Evolutionary conservation across 2,113 vertebrate genomes (phyloP).

Genomic region (Erpornis zantholeuca): DNA sequence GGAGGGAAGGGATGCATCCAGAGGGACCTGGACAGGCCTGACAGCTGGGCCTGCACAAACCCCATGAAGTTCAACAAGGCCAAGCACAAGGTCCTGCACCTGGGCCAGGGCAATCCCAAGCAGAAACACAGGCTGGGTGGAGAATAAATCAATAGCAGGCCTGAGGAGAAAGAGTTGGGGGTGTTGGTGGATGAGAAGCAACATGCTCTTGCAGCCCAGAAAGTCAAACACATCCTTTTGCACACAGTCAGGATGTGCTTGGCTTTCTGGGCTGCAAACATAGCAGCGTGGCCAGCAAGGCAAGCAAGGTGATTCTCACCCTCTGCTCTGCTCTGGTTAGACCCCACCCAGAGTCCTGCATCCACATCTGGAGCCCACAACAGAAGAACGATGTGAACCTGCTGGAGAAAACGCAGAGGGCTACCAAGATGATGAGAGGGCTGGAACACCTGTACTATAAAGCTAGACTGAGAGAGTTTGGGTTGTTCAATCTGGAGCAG

Average conservation of each 20-base stretch:
- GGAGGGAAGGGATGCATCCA: neutral
- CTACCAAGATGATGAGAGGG: neutral
- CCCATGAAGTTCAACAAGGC: neutral
- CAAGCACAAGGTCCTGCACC: neutral
- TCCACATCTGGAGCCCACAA: neutral
- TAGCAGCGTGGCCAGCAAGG: neutral
- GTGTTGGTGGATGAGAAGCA: neutral
- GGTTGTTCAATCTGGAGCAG: neutral
- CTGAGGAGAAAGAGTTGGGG: neutral
- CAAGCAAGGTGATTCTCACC: neutral
- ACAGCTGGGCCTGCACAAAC: neutral
- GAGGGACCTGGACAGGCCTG: neutral
- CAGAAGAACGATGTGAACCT: neutral
- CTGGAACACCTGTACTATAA: neutral
- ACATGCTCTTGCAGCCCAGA: neutral
- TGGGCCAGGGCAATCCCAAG: neutral
- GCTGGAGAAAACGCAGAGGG: neutral
- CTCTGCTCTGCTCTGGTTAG: neutral
- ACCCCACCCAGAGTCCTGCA: neutral
- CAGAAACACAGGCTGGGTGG: neutral
- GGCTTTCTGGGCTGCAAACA: neutral
- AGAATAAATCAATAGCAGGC: neutral
- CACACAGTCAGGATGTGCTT: neutral
- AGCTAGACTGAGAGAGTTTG: neutral
- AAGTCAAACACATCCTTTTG: neutral